phyloP scores from a whole-genome alignment of 2,888 invertebrate genomes.

The Mesoligia furuncula region DNA sequence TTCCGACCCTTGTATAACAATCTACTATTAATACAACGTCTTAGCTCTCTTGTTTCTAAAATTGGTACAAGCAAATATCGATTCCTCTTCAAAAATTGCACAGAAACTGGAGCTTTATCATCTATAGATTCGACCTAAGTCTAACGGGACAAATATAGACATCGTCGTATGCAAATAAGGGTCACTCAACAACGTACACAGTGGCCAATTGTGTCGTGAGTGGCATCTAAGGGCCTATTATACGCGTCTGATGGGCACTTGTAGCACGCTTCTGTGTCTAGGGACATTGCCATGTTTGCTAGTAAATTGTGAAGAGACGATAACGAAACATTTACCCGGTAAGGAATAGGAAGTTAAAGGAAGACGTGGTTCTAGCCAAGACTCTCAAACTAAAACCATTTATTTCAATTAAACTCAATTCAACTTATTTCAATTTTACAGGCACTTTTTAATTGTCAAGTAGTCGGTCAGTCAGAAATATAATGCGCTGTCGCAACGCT shows the following conservation, averaged over 20 bases:
- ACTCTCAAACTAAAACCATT: neutral
- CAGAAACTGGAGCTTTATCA: neutral
- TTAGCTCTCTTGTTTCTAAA: neutral
- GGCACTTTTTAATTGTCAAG: too few relatives aligned
- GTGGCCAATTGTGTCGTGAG: constrained; percentile 14
- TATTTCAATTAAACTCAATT: too few relatives aligned
- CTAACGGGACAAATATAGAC: neutral
- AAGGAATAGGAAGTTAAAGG: neutral
- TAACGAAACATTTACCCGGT: neutral
- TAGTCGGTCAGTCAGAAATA: too few relatives aligned
- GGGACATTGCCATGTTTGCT: neutral
- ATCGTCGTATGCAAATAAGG: constrained; percentile 18
- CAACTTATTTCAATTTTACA: too few relatives aligned
- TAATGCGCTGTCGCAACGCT: too few relatives aligned
- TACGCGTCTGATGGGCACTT: constrained; percentile 20
- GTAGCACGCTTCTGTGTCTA: neutral
- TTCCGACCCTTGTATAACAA: too few relatives aligned
- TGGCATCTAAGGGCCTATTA: constrained; percentile 30
- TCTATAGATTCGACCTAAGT: neutral
- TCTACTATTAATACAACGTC: neutral
- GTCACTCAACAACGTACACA: constrained; percentile 17
- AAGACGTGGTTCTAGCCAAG: neutral
- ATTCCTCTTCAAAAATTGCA: neutral
- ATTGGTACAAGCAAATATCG: neutral
- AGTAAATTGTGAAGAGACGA: neutral